A percentile compares a stretch with the other conserved stretches of the same genome.
These are phyloP conservation scores for Lepidocolaptes lacrymiger DNA, from an alignment of 2,797 vertebrate species.

Conservation along the genomic window DNA sequence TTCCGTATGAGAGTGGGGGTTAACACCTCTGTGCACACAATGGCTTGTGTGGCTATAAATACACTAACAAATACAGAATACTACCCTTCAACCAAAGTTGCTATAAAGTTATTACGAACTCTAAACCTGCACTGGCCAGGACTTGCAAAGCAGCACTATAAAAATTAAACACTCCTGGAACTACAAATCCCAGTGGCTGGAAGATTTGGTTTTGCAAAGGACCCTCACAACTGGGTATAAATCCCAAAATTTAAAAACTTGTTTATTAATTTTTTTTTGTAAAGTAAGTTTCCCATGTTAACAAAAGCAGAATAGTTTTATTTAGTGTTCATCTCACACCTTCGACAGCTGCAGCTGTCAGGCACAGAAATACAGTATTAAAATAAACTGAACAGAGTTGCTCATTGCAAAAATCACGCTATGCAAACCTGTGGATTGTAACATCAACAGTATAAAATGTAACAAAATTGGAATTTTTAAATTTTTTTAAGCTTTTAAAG, in stretches of 20 bases:
- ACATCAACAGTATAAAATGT: constrained; percentile 77
- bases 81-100: background rate
- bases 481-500: constrained; percentile 72
- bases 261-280: constrained; percentile 38
- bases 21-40: background rate
- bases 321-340: constrained; percentile 86
- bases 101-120: background rate
- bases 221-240: constrained; percentile 8
- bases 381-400: constrained; percentile 63
- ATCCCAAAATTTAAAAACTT: constrained; percentile 10
- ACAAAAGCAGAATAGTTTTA: constrained; percentile 75
- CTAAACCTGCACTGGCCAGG: background rate
- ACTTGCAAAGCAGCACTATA: background rate
- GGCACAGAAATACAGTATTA: constrained; percentile 78
- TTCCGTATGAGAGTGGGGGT: accelerated
- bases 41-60: background rate
- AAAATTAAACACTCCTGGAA: background rate
- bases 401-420: constrained; percentile 59
- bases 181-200: background rate
- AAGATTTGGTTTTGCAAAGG: background rate
- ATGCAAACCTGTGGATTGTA: constrained; percentile 80
- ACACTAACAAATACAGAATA: background rate
- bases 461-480: constrained; percentile 66
- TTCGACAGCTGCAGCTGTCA: constrained; percentile 80
- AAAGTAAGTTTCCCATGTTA: constrained; percentile 67